Percentiles rank a stretch among this genome's conserved stretches.
phyloP scores from a whole-genome alignment of 1,140 invertebrate species.

The Pararge aegeria region DNA sequence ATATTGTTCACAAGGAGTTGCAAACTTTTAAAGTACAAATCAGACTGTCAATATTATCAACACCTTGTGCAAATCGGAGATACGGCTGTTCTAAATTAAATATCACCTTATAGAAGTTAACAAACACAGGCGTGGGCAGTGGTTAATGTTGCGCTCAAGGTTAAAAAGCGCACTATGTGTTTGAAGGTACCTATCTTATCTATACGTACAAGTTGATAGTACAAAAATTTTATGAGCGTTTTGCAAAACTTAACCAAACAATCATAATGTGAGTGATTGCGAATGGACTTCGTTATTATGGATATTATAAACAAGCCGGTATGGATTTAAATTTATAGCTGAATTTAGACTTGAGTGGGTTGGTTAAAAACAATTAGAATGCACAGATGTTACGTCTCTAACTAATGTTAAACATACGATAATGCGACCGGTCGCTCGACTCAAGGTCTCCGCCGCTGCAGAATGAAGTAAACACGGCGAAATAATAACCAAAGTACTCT shows the following conservation, averaged over 20 bases:
- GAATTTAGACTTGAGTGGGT: not conserved
- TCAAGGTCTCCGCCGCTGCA: conserved; percentile 36
- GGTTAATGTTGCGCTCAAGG: conserved; percentile 50
- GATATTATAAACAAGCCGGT: too few species aligned
- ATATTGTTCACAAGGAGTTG: too few species aligned
- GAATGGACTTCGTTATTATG: too few species aligned
- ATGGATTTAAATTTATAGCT: not conserved
- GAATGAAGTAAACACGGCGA: conserved; percentile 23
- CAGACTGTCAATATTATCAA: conserved; percentile 2
- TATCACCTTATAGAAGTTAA: conserved; percentile 37
- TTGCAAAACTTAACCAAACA: not conserved
- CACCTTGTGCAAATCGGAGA: conserved; percentile 16
- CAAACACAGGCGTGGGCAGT: conserved; percentile 57
- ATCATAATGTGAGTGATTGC: not conserved
- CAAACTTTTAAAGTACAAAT: too few species aligned
- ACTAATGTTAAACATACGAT: conserved; percentile 33
- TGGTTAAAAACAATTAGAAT: conserved; percentile 6
- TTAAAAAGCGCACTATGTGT: conserved; percentile 32
- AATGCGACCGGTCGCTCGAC: conserved; percentile 23
- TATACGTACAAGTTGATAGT: conserved; percentile 7
- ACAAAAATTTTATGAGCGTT: conserved; percentile 3
- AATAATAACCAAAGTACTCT: not conserved
- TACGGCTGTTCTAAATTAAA: conserved; percentile 25
- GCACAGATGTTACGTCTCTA: conserved; percentile 10
- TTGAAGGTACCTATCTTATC: conserved; percentile 23